A percentile compares a stretch with the other conserved stretches of the same genome.
These are phyloP conservation scores for Malacoctenus gilli DNA, from an alignment of 2,797 vertebrate species.

Conservation along the genomic window DNA sequence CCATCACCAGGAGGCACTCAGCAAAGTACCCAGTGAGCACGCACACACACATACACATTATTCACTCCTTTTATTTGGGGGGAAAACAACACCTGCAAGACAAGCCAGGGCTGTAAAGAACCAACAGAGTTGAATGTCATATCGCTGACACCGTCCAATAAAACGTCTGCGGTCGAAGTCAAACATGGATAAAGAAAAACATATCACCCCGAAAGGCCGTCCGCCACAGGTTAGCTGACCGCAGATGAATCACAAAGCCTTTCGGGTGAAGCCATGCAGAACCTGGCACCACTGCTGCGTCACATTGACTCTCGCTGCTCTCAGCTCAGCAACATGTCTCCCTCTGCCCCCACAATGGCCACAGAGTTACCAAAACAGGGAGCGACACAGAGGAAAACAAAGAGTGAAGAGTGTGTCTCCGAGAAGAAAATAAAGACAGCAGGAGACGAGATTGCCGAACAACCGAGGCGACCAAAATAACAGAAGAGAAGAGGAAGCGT, in stretches of 20 bases:
- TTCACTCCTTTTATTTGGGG: constrained; percentile 23
- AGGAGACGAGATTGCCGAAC: constrained; percentile 18
- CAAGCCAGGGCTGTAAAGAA: constrained; percentile 36
- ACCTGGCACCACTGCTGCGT: not conserved
- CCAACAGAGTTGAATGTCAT: constrained; percentile 27
- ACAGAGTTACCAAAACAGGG: constrained; percentile 18
- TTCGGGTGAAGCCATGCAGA: constrained; percentile 27
- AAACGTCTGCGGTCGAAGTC: constrained; percentile 44
- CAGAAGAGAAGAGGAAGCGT: constrained; percentile 3
- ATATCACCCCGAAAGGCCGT: constrained; percentile 19
- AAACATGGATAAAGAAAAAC: constrained; percentile 46
- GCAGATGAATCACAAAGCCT: constrained; percentile 47
- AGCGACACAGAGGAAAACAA: constrained; percentile 15
- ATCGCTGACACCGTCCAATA: constrained; percentile 49
- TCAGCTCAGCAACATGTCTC: constrained; percentile 19
- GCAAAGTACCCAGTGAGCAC: not conserved
- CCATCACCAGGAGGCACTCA: constrained; percentile 14
- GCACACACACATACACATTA: constrained; percentile 11
- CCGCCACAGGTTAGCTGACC: constrained; percentile 34
- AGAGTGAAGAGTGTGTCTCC: constrained; percentile 14
- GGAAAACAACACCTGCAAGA: constrained; percentile 18
- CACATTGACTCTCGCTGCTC: constrained; percentile 1
- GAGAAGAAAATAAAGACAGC: constrained; percentile 32
- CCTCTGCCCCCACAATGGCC: constrained; percentile 8
- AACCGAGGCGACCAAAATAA: constrained; percentile 9